Conservation (phyloP, 2,888 invertebrate species). For the Scaeva pyrastri region DNA sequence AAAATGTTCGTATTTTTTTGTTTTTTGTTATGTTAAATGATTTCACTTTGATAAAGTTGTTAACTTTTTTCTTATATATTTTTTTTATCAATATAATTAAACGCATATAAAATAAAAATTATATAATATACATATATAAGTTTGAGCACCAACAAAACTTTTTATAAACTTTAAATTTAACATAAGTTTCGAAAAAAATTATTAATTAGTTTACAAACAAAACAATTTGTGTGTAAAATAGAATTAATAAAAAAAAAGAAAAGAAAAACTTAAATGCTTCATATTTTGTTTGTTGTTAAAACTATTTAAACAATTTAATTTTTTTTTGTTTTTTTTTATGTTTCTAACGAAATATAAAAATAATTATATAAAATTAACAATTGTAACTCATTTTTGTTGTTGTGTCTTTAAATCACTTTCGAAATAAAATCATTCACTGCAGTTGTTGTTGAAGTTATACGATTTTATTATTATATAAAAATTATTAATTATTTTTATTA, state of each 20-base stretch:
- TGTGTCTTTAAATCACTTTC: slow-evolving; percentile 2
- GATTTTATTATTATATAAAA: too few relatives aligned
- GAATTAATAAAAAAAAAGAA: neutral
- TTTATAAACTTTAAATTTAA: slow-evolving; percentile 56
- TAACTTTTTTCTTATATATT: slow-evolving; percentile 32
- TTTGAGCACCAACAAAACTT: slow-evolving; percentile 73
- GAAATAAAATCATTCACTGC: slow-evolving; percentile 33
- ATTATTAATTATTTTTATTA: too few relatives aligned
- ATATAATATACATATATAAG: slow-evolving; percentile 42
- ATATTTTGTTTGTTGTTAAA: slow-evolving; percentile 45
- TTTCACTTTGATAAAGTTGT: slow-evolving; percentile 30
- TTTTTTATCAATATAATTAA: slow-evolving; percentile 30
- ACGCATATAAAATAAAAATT: slow-evolving; percentile 39
- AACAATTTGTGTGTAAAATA: slow-evolving; percentile 48
- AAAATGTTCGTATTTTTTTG: slow-evolving; percentile 13
- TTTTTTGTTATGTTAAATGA: slow-evolving; percentile 4
- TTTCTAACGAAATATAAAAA: neutral
- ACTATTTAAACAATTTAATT: slow-evolving; percentile 37
- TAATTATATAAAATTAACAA: neutral
- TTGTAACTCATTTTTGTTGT: slow-evolving; percentile 5
- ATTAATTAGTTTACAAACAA: slow-evolving; percentile 33
- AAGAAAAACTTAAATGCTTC: slow-evolving; percentile 64
- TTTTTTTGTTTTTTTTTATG: neutral
- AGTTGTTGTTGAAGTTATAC: neutral
- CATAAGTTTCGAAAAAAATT: slow-evolving; percentile 45